Base-by-base conservation (phyloP, 1,140 invertebrate species). In the Musca domestica region DNA sequence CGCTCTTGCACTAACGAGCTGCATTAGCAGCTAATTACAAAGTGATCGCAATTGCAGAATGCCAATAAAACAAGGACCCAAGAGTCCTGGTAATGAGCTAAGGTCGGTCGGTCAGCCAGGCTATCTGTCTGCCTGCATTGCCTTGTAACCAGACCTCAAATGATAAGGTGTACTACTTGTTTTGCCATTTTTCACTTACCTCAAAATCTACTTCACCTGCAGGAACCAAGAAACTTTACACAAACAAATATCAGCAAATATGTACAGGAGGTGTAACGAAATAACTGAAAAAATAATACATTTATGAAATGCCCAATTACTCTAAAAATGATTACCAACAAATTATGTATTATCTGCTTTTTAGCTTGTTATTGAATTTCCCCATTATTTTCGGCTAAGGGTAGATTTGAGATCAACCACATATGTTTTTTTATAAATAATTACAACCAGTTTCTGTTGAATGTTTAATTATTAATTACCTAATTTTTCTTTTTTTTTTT, bases 11-110 rank as follows among this genome's bases (percentile, higher is more conserved):
- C 34, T 61, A 68, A 63, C 61, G 52, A 68, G 58, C 56, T 68
- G 63, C 67, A 68, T 68, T 68, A 68, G 49, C 61, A 56, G 67
- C 49, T 65, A 68, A 68, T 68, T 68, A 65, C 51, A 47, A 56
- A 51, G 34, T 22, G 66, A 58, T 61, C 66, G 41, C 54, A 67
- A 48, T 58, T 56, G 20, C 20, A 58, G 46, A 58, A 61, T 46
- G 19, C 25, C 46, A 51, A 68, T 61, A 68, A 63, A 41, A 46
- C 23, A 15, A 27, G 25, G 34, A 41, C 6, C 10, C 34, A n/a
- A n/a, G n/a, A n/a, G 4, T 41, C 34, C 34, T 41, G 34, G 34
- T 12, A 9, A 41, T 41, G 34, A 41, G 34, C 34, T 41, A 41
- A 41, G 34, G 34, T n/a, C n/a, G n/a, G n/a, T n/a, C n/a, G n/a